These are phyloP conservation scores for Synaphobranchus kaupii DNA, from an alignment of 2,797 vertebrate species.

Conservation along the genomic window DNA sequence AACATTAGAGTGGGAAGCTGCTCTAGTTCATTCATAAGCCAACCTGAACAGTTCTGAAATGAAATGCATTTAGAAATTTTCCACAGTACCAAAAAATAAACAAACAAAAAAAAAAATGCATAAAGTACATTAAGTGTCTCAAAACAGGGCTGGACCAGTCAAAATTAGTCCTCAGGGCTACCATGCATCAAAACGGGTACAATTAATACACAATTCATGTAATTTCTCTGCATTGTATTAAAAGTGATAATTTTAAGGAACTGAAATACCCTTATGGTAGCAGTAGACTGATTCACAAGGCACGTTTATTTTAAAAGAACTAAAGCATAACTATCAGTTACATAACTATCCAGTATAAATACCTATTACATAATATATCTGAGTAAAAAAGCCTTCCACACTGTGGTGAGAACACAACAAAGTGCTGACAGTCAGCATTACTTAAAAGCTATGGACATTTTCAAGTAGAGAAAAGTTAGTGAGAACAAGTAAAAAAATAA, in stretches of 20 bases:
- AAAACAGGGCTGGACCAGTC: neutral
- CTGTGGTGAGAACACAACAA: neutral
- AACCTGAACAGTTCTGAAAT: neutral
- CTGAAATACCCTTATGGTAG: too few species aligned
- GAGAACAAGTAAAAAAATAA: too few species aligned
- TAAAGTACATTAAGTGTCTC: neutral
- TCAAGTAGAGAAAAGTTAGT: neutral
- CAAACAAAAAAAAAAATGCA: too few species aligned
- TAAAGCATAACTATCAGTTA: neutral
- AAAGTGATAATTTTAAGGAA: too few species aligned
- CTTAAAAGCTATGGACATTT: neutral
- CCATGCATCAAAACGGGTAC: neutral
- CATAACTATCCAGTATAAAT: neutral
- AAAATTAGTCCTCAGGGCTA: neutral
- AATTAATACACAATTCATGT: neutral
- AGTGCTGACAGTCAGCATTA: neutral
- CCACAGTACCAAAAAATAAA: neutral
- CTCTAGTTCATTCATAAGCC: neutral
- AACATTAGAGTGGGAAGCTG: neutral
- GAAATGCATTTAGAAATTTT: neutral
- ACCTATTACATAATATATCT: neutral
- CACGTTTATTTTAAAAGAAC: neutral
- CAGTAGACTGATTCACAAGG: neutral
- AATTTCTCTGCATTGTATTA: neutral
- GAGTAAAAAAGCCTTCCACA: neutral